Evolutionary conservation across 2,888 invertebrate species (phyloP).

Genomic region (Tiphia femorata): DNA sequence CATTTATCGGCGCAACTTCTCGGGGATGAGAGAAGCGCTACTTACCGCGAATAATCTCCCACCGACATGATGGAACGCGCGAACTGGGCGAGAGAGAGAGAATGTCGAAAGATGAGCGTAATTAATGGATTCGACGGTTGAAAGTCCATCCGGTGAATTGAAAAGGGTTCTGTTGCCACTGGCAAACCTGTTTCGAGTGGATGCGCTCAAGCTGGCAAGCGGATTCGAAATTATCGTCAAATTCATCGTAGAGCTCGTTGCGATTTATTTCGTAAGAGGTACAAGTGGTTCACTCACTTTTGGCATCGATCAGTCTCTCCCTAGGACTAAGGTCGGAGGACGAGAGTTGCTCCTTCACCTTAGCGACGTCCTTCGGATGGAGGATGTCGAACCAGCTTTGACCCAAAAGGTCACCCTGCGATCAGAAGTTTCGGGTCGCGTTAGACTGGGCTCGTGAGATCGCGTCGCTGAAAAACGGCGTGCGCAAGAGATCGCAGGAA

Average conservation of each 20-base stretch:
- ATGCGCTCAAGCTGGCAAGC: no score
- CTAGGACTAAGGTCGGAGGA: constrained; percentile 90
- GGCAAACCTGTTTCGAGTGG: no score
- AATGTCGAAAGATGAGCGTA: constrained; percentile 35
- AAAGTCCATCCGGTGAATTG: constrained; percentile 20
- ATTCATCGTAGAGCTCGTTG: no score
- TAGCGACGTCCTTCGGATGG: constrained; percentile 94
- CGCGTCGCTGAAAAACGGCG: no score
- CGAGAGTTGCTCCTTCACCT: constrained; percentile 94
- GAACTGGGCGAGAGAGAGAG: constrained; percentile 11
- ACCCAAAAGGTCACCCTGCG: constrained; percentile 87
- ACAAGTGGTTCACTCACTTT: constrained; percentile 76
- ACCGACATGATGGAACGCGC: constrained; percentile 17
- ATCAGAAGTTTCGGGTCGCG: no score
- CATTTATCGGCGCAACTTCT: constrained; percentile 42
- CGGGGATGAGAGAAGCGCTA: constrained; percentile 16
- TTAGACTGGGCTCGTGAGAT: no score
- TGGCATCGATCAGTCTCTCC: constrained; percentile 91
- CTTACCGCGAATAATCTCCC: constrained; percentile 21
- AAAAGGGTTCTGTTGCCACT: no score
- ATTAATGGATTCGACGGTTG: constrained; percentile 30
- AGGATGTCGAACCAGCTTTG: constrained; percentile 95
- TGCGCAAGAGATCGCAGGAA: no score
- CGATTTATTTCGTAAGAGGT: no score
- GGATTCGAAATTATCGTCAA: no score